A percentile compares a stretch with the other conserved stretches of the same genome.
phyloP scores from a whole-genome alignment of 2,888 invertebrate genomes.

The Mesorhabditis belari region DNA sequence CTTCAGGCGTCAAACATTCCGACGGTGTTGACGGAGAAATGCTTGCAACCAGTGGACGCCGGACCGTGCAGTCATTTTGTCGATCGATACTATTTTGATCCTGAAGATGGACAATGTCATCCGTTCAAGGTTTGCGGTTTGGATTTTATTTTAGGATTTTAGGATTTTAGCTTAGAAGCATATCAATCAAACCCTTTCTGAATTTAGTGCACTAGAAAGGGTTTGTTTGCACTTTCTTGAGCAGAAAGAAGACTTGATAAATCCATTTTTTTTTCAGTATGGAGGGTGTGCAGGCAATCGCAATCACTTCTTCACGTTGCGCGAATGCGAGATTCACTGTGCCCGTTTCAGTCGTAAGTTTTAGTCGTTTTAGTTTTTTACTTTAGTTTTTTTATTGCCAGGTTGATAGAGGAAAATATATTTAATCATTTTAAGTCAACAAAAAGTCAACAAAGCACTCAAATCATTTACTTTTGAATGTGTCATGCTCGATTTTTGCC shows the following conservation, averaged over 20 bases:
- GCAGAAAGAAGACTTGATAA: no score
- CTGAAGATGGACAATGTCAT: constrained; percentile 42
- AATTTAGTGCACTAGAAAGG: no score
- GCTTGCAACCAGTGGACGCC: constrained; percentile 49
- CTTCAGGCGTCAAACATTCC: neutral
- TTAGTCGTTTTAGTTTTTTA: no score
- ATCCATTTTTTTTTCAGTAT: constrained; percentile 22
- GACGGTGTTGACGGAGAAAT: constrained; percentile 40
- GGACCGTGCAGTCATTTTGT: constrained; percentile 50
- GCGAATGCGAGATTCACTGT: constrained; percentile 52
- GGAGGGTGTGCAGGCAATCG: constrained; percentile 51
- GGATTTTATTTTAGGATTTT: neutral
- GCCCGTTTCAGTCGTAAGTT: constrained; percentile 48
- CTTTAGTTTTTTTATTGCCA: no score
- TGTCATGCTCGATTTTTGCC: no score
- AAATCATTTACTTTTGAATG: no score
- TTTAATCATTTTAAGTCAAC: no score
- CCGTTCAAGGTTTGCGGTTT: constrained; percentile 32
- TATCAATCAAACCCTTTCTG: no score
- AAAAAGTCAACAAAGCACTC: no score
- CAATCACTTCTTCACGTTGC: constrained; percentile 51
- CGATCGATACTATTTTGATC: constrained; percentile 50
- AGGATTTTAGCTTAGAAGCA: no score
- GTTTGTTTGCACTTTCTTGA: no score
- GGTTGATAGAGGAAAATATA: no score